Percentiles rank a stretch among this genome's conserved stretches.
phyloP scores from a whole-genome alignment of 2,888 invertebrate genomes.

The Helicoverpa assulta region DNA sequence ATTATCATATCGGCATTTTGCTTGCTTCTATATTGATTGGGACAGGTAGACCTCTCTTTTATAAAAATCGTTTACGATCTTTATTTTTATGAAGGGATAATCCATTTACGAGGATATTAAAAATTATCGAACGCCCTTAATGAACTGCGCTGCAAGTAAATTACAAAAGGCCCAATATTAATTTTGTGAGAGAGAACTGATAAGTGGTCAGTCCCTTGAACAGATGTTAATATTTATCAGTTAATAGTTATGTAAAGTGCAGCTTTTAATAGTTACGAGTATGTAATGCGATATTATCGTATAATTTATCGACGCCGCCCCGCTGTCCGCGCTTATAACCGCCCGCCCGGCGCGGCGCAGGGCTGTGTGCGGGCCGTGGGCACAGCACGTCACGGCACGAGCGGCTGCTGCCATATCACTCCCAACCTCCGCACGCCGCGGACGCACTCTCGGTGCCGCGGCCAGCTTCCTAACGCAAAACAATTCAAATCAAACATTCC shows the following conservation, averaged over 20 bases:
- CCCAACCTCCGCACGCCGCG: constrained; percentile 72
- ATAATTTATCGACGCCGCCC: constrained; percentile 80
- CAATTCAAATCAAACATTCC: constrained; percentile 83
- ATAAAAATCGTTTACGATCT: neutral
- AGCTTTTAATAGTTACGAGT: constrained; percentile 78
- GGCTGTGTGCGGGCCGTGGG: constrained; percentile 35
- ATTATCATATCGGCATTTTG: constrained; percentile 59
- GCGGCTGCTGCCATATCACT: constrained; percentile 70
- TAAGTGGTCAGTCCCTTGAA: constrained; percentile 71
- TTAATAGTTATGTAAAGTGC: constrained; percentile 77
- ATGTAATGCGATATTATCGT: constrained; percentile 83
- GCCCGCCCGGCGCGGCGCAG: constrained; percentile 74
- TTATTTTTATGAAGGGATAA: neutral
- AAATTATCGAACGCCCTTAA: neutral
- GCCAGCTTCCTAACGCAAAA: constrained; percentile 55
- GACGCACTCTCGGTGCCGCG: constrained; percentile 64
- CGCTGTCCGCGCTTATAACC: constrained; percentile 74
- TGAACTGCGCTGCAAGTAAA: neutral
- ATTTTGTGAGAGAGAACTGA: constrained; percentile 49
- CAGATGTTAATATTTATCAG: constrained; percentile 82
- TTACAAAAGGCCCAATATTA: constrained; percentile 19
- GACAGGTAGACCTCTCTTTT: constrained; percentile 5
- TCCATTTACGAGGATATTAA: neutral
- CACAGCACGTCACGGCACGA: constrained; percentile 53
- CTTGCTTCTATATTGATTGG: constrained; percentile 32